A percentile compares a stretch with the other conserved stretches of the same genome.
phyloP scores from a whole-genome alignment of 2,888 invertebrate genomes.

The Dione vanillae region DNA sequence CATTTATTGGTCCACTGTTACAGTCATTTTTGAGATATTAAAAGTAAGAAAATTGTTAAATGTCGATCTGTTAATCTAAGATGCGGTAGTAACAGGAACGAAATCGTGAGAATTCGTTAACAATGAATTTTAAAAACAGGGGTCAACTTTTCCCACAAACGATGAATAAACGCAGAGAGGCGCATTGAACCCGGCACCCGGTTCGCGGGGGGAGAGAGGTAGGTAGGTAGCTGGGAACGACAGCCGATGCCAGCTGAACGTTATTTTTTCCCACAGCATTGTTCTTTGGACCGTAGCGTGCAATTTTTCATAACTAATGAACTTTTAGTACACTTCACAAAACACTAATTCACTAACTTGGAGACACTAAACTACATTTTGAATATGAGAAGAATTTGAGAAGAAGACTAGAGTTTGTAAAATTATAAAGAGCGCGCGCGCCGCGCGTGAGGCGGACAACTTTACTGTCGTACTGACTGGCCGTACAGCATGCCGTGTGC shows the following conservation, averaged over 20 bases:
- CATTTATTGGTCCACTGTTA: slow-evolving; percentile 35
- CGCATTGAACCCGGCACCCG: slow-evolving; percentile 83
- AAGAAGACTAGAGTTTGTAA: slow-evolving; percentile 61
- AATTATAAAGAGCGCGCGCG: slow-evolving; percentile 73
- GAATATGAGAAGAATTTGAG: slow-evolving; percentile 63
- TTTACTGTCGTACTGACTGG: slow-evolving; percentile 70
- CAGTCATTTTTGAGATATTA: slow-evolving; percentile 8
- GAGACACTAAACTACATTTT: slow-evolving; percentile 67
- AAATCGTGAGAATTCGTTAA: slow-evolving; percentile 82
- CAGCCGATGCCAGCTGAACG: slow-evolving; percentile 84
- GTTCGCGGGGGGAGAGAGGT: slow-evolving; percentile 77
- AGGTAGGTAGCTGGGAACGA: slow-evolving; percentile 83
- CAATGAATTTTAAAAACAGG: slow-evolving; percentile 80
- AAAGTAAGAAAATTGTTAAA: slow-evolving; percentile 20
- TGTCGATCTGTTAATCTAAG: slow-evolving; percentile 58
- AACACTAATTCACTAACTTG: slow-evolving; percentile 53
- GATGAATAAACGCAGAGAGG: slow-evolving; percentile 84
- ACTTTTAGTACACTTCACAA: slow-evolving; percentile 55
- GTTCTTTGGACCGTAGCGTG: slow-evolving; percentile 81
- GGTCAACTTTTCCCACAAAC: slow-evolving; percentile 85
- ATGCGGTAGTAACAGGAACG: slow-evolving; percentile 69
- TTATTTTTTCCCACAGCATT: slow-evolving; percentile 86
- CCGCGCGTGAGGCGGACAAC: slow-evolving; percentile 76
- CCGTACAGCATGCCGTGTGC: slow-evolving; percentile 62
- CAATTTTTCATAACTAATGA: slow-evolving; percentile 53